These are phyloP conservation scores for Parthenolecanium corni DNA, from an alignment of 2,888 invertebrate genomes.

Conservation along the genomic window DNA sequence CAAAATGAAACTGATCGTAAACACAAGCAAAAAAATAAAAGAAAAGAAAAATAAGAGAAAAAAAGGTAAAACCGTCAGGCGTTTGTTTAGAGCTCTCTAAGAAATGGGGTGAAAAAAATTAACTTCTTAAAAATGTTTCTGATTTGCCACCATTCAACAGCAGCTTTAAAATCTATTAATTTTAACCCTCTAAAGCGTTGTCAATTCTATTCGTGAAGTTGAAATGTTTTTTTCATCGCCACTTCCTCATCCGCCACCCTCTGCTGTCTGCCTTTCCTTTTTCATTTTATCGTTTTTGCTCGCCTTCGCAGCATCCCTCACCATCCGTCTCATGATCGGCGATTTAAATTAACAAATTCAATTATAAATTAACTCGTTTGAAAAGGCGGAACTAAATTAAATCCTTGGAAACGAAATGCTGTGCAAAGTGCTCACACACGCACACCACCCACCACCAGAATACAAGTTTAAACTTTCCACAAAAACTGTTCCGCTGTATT, in stretches of 20 bases:
- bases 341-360: conserved; percentile 25
- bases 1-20: no score
- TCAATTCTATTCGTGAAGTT: conserved; percentile 10
- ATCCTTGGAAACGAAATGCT: conserved; percentile 12
- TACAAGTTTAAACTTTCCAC: conserved; percentile 16
- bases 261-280: background rate
- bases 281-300: conserved; percentile 1
- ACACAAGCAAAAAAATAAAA: no score
- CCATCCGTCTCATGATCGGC: conserved; percentile 11
- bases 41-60: no score
- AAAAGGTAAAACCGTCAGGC: no score
- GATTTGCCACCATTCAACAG: conserved; percentile 18
- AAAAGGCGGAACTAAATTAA: conserved; percentile 27
- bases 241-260: background rate
- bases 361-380: conserved; percentile 26
- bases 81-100: background rate
- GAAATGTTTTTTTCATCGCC: conserved; percentile 16
- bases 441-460: background rate
- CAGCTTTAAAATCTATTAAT: conserved; percentile 27
- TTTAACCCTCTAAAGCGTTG: conserved; percentile 19
- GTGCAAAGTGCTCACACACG: background rate
- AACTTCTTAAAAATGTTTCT: conserved; percentile 11
- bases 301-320: background rate
- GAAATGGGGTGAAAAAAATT: background rate
- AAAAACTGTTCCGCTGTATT: background rate